These are phyloP conservation scores for Steatornis caripensis DNA, from an alignment of 2,113 vertebrate genomes.

Conservation along the genomic window DNA sequence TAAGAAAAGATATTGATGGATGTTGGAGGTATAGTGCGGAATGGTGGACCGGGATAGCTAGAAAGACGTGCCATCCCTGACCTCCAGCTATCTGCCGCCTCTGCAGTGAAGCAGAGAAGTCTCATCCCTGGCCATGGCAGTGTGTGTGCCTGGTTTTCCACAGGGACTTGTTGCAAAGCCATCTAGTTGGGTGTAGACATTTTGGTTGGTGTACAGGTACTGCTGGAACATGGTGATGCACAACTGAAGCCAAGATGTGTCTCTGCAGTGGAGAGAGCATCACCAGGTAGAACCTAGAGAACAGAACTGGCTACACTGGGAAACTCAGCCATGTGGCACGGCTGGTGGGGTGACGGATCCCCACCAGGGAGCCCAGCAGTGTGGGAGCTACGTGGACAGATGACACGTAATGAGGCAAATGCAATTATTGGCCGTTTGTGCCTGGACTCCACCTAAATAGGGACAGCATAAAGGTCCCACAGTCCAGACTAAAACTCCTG, in stretches of 20 bases:
- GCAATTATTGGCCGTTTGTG: not conserved
- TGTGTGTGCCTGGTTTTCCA: accelerated
- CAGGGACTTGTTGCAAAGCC: not conserved
- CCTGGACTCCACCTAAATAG: not conserved
- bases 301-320: not conserved
- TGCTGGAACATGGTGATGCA: not conserved
- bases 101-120: not conserved
- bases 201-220: not conserved
- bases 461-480: not conserved
- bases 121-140: not conserved
- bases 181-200: not conserved
- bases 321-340: accelerated
- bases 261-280: not conserved
- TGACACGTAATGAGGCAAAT: not conserved
- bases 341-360: not conserved
- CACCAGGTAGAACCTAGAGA: no score
- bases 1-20: not conserved
- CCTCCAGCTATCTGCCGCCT: not conserved
- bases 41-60: not conserved
- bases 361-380: not conserved
- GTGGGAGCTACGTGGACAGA: not conserved
- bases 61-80: not conserved
- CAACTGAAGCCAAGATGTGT: not conserved
- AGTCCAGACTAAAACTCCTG: not conserved
- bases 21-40: accelerated